Conservation (phyloP, 2,797 vertebrate genomes). For the Mallotus villosus region DNA sequence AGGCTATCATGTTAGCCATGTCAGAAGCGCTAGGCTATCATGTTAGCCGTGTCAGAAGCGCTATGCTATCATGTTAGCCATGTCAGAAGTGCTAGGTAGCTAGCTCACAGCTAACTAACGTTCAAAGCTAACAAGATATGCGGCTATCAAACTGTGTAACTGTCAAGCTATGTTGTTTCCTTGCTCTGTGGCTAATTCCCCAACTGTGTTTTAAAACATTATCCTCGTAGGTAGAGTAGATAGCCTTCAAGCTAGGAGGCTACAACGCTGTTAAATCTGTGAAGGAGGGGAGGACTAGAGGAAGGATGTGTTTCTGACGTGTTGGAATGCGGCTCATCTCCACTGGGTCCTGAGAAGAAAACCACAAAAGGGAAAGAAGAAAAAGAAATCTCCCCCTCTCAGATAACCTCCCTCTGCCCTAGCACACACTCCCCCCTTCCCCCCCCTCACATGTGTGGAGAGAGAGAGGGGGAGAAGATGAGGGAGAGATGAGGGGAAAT, state of each 20-base stretch:
- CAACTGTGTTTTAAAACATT: background rate
- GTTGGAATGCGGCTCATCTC: conserved; percentile 32
- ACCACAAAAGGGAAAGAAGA: background rate
- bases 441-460: background rate
- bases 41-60: background rate
- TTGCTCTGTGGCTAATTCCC: background rate
- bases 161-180: background rate
- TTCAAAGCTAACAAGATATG: background rate
- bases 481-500: background rate
- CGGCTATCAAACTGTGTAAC: background rate
- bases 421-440: conserved; percentile 16
- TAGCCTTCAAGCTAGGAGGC: too few relatives aligned
- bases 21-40: background rate
- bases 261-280: background rate
- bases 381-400: conserved; percentile 13
- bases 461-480: background rate
- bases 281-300: conserved; percentile 21
- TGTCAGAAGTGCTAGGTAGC: background rate
- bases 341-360: conserved; percentile 51
- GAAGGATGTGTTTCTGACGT: conserved; percentile 37
- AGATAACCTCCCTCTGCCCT: conserved; percentile 34
- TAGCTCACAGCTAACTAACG: too few relatives aligned
- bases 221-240: too few relatives aligned
- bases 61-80: too few relatives aligned
- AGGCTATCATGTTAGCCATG: background rate